Percentiles rank a stretch among this genome's conserved stretches.
Conservation (phyloP, 2,113 vertebrate species). For the Acrocephalus kingi region DNA sequence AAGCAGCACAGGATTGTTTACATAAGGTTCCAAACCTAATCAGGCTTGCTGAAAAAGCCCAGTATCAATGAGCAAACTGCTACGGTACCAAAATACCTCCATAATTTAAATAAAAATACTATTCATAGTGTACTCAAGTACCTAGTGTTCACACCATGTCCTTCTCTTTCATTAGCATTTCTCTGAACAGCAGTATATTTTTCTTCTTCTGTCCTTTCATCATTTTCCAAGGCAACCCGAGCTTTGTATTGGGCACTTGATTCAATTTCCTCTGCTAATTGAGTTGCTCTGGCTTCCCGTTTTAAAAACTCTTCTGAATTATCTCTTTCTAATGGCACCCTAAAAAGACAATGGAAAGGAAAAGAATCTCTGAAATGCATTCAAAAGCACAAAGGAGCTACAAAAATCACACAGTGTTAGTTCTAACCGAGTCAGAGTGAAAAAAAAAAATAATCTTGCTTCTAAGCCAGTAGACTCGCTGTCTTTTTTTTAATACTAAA, state of each 20-base stretch:
- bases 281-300: slow-evolving; percentile 94
- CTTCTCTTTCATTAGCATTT: slow-evolving; percentile 83
- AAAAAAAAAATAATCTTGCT: neutral
- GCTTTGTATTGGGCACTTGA: slow-evolving; percentile 96
- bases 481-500: neutral
- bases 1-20: neutral
- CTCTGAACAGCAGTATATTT: slow-evolving; percentile 96
- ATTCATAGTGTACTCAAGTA: slow-evolving; percentile 59
- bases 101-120: slow-evolving; percentile 28
- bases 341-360: slow-evolving; percentile 64
- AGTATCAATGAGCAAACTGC: neutral
- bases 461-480: neutral
- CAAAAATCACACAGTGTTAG: neutral
- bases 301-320: slow-evolving; percentile 98
- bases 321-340: slow-evolving; percentile 95
- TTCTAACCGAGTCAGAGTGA: neutral
- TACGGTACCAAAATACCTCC: neutral
- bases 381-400: slow-evolving; percentile 3
- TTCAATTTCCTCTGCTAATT: slow-evolving; percentile 99
- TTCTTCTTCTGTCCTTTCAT: slow-evolving; percentile 94
- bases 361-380: slow-evolving; percentile 44
- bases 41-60: slow-evolving; percentile 18
- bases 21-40: neutral
- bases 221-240: slow-evolving; percentile 95
- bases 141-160: slow-evolving; percentile 86